phyloP scores from a whole-genome alignment of 2,797 vertebrate genomes.

The Eupleurogrammus muticus region DNA sequence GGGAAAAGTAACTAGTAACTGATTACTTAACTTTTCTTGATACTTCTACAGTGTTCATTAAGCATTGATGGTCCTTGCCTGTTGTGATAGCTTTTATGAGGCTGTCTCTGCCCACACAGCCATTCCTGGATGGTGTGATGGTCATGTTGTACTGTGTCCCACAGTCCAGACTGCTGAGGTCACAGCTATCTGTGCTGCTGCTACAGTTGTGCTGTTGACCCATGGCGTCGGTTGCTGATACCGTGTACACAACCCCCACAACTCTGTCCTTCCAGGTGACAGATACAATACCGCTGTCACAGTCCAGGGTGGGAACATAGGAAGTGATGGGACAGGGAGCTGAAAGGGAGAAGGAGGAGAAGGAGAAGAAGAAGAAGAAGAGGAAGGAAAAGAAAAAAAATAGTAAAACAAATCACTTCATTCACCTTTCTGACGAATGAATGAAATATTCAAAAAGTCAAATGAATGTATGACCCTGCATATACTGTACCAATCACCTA shows the following conservation, averaged over 20 bases:
- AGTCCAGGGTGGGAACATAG: conserved; percentile 66
- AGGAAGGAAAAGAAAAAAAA: neutral
- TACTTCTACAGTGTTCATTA: no score
- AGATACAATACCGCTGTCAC: conserved; percentile 58
- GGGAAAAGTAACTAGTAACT: no score
- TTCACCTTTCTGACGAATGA: no score
- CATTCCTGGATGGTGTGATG: conserved; percentile 70
- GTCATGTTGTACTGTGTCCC: conserved; percentile 78
- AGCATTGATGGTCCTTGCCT: conserved; percentile 61
- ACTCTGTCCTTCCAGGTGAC: conserved; percentile 74
- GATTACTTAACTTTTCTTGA: no score
- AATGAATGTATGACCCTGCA: no score
- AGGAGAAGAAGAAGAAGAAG: conserved; percentile 7
- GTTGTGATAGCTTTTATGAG: conserved; percentile 60
- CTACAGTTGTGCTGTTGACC: conserved; percentile 68
- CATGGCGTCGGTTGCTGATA: conserved; percentile 34
- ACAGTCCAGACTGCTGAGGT: conserved; percentile 73
- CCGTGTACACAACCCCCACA: conserved; percentile 67
- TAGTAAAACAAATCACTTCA: neutral
- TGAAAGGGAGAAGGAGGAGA: conserved; percentile 43
- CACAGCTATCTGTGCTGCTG: conserved; percentile 57
- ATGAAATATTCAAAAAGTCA: neutral
- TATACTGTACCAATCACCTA: no score
- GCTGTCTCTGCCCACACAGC: conserved; percentile 78
- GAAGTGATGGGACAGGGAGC: conserved; percentile 79